phyloP scores from a whole-genome alignment of 2,113 vertebrate genomes.

The Recurvirostra avosetta region DNA sequence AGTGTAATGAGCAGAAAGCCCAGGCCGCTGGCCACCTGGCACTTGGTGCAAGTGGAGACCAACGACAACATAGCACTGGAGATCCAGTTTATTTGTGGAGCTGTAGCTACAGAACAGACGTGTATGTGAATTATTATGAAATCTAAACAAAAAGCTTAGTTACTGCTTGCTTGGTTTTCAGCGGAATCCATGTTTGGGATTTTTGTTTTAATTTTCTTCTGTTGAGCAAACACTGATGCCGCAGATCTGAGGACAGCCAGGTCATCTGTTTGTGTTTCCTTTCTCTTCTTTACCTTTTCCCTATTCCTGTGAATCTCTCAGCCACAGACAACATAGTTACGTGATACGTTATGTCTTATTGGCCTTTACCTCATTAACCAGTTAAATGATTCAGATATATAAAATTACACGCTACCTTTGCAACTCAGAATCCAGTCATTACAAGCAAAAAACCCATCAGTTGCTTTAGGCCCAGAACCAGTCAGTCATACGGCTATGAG shows the following conservation, averaged over 20 bases:
- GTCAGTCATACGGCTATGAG: background rate
- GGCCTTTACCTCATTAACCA: background rate
- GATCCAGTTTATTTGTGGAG: background rate
- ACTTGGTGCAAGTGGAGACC: background rate
- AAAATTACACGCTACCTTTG: background rate
- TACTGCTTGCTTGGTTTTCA: background rate
- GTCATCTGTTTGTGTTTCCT: background rate
- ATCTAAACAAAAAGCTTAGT: background rate
- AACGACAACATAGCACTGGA: background rate
- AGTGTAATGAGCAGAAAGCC: background rate
- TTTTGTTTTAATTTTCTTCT: background rate
- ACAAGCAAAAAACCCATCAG: background rate
- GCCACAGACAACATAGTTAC: background rate
- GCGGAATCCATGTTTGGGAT: background rate
- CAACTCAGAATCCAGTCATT: background rate
- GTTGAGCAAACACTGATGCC: background rate
- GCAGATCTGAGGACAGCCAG: background rate
- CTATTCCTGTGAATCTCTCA: background rate
- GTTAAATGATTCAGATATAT: background rate
- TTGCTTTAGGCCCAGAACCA: background rate
- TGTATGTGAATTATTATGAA: background rate
- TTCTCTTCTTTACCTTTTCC: background rate
- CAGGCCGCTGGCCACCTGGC: accelerated
- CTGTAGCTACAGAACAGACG: background rate
- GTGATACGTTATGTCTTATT: background rate